Evolutionary conservation across 2,113 vertebrate genomes (phyloP).

Genomic region (Phycodurus eques): DNA sequence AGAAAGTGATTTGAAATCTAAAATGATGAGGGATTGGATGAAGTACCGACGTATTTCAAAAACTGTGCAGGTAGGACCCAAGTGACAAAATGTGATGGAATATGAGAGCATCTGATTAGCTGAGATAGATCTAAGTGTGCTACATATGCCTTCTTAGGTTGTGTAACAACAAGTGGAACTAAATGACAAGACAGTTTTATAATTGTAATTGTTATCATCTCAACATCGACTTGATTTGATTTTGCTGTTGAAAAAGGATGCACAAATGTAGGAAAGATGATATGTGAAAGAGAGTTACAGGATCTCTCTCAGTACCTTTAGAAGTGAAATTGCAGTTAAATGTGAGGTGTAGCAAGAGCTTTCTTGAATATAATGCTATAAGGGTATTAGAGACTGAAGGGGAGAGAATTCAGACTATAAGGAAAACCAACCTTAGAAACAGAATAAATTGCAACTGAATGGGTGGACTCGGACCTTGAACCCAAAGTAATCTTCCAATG

Average conservation of each 20-base stretch:
- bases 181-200: slow-evolving; percentile 37
- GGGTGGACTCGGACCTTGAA: slow-evolving; percentile 40
- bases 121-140: neutral
- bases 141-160: slow-evolving; percentile 19
- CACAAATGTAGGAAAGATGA: neutral
- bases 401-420: slow-evolving; percentile 22
- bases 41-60: neutral
- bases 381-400: slow-evolving; percentile 34
- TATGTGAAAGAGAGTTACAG: neutral
- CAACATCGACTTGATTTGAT: neutral
- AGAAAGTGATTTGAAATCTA: neutral
- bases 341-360: slow-evolving; percentile 9
- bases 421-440: slow-evolving; percentile 34
- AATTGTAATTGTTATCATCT: slow-evolving; percentile 2
- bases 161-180: slow-evolving; percentile 43
- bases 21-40: neutral
- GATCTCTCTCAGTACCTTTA: slow-evolving; percentile 7
- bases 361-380: slow-evolving; percentile 11
- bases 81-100: neutral
- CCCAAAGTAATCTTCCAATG: slow-evolving; percentile 53
- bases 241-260: slow-evolving; percentile 5
- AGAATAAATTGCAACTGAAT: slow-evolving; percentile 41
- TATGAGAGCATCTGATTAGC: neutral
- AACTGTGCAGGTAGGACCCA: neutral
- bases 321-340: slow-evolving; percentile 23